Percentiles rank a stretch among this genome's conserved stretches.
Conservation (phyloP, 2,797 vertebrate genomes). For the Anomalospiza imberbis region DNA sequence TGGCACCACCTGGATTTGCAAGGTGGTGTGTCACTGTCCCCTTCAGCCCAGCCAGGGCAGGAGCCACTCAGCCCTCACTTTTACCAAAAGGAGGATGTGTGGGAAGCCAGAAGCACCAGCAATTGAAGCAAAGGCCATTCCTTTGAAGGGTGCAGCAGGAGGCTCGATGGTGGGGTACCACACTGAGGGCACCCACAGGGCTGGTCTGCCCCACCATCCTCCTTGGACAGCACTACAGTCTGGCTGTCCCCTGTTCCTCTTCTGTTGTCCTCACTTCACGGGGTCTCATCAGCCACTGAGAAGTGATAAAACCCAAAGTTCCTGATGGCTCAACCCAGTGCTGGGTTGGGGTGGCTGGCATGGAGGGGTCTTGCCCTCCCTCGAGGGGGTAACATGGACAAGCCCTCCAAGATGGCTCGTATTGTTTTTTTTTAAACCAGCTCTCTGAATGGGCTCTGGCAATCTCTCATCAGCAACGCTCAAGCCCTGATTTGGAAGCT, state of each 20-base stretch:
- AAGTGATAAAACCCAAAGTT: neutral
- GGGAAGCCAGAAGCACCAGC: neutral
- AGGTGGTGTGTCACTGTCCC: neutral
- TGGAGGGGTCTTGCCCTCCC: neutral
- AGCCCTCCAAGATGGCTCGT: neutral
- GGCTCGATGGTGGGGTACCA: rapidly evolving
- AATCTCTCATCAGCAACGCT: neutral
- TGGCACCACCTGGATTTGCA: neutral
- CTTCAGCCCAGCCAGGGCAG: neutral
- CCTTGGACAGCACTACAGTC: neutral
- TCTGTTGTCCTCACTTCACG: rapidly evolving
- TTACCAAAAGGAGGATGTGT: neutral
- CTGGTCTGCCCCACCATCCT: neutral
- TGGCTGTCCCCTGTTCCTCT: neutral
- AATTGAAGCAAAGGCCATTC: rapidly evolving
- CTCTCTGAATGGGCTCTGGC: neutral
- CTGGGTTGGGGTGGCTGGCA: neutral
- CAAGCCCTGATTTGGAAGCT: neutral
- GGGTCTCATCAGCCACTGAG: neutral
- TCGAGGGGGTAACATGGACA: rapidly evolving
- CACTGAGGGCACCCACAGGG: neutral
- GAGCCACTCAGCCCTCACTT: neutral
- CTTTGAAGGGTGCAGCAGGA: neutral
- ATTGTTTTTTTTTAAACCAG: neutral
- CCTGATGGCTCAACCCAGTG: rapidly evolving